A percentile compares a stretch with the other conserved stretches of the same genome.
Evolutionary conservation across 2,113 vertebrate genomes (phyloP).

Genomic region (Neogobius melanostomus): DNA sequence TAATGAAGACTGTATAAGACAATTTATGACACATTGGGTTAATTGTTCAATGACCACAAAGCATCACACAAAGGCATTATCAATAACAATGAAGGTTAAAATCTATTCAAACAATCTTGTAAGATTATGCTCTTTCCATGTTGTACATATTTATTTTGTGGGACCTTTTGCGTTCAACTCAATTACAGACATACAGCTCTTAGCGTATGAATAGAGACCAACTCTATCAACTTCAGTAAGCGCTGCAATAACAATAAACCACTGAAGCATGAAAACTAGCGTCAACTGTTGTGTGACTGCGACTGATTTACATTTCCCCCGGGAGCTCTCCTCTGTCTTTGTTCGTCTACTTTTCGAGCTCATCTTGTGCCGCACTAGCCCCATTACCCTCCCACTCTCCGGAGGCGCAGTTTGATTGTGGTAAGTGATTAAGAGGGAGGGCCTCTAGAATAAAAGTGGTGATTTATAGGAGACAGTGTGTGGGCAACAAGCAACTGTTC

Average conservation of each 20-base stretch:
- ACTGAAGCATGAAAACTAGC: conserved; percentile 6
- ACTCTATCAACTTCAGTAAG: not conserved
- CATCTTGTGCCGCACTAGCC: conserved; percentile 4
- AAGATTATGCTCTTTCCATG: not conserved
- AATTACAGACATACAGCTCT: conserved; percentile 11
- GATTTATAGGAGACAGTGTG: conserved; percentile 52
- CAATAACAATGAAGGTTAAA: too few relatives aligned
- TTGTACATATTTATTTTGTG: conserved; percentile 6
- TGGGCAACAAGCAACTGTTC: conserved; percentile 41
- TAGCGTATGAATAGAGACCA: conserved; percentile 28
- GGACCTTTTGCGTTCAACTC: conserved; percentile 14
- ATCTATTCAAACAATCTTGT: not conserved
- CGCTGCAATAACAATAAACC: not conserved
- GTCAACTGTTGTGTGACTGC: not conserved
- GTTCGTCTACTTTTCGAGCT: conserved; percentile 23
- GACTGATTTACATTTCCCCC: conserved; percentile 12
- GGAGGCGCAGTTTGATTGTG: conserved; percentile 39
- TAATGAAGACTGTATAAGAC: too few relatives aligned
- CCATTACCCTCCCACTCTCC: conserved; percentile 12
- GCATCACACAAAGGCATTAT: not conserved
- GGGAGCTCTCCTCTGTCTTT: not conserved
- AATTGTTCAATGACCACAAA: too few relatives aligned
- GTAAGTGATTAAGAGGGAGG: conserved; percentile 39
- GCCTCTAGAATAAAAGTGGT: conserved; percentile 47
- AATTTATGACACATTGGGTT: too few relatives aligned